Evolutionary conservation across 2,797 vertebrate species (phyloP).

Genomic region (Notoglanidium macrostoma): DNA sequence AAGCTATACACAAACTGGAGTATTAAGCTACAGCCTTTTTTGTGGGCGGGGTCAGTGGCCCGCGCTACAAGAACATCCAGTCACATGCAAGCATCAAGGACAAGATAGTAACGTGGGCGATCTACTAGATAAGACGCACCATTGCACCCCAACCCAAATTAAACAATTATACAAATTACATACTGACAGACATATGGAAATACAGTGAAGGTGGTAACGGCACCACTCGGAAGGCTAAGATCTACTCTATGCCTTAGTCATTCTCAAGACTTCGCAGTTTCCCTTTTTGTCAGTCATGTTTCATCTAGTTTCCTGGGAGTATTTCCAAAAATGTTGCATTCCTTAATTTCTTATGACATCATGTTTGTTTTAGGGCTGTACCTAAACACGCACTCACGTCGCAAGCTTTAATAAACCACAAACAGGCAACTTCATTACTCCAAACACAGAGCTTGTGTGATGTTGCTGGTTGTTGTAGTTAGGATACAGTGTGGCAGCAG

Average conservation of each 20-base stretch:
- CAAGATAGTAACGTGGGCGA: background rate
- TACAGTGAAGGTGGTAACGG: background rate
- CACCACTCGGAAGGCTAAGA: background rate
- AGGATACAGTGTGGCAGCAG: slow-evolving; percentile 46
- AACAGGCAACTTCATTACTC: slow-evolving; percentile 36
- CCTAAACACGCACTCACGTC: background rate
- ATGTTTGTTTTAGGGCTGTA: slow-evolving; percentile 5
- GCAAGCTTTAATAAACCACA: slow-evolving; percentile 13
- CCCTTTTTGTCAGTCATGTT: background rate
- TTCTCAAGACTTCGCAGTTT: background rate
- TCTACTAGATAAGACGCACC: background rate
- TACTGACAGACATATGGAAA: background rate
- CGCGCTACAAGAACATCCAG: background rate
- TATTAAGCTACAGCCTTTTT: background rate
- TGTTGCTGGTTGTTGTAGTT: slow-evolving; percentile 38
- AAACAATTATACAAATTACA: background rate
- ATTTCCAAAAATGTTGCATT: background rate
- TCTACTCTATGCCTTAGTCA: background rate
- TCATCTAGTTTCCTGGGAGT: background rate
- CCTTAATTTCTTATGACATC: slow-evolving; percentile 11
- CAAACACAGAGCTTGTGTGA: slow-evolving; percentile 28
- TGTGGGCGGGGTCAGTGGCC: background rate
- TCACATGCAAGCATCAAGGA: background rate
- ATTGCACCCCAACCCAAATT: background rate
- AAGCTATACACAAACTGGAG: background rate